Evolutionary conservation across 2,113 vertebrate genomes (phyloP).

Genomic region (Rhineura floridana): DNA sequence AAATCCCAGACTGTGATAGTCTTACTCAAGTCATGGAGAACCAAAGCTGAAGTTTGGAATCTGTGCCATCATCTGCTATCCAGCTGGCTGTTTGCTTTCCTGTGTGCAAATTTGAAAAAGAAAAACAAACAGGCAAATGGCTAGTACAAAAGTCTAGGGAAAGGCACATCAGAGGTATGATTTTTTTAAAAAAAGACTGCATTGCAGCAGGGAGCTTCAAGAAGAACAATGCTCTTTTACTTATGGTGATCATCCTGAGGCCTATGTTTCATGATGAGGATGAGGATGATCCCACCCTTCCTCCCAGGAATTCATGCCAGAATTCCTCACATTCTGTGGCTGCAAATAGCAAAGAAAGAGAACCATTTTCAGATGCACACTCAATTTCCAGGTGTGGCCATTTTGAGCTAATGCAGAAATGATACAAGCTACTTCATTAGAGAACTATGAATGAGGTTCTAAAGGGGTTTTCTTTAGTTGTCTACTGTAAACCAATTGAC

Average conservation of each 20-base stretch:
- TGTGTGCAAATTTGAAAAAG: conserved; percentile 14
- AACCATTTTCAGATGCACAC: neutral
- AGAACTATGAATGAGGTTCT: too few species aligned
- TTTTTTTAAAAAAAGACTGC: neutral
- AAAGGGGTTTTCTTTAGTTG: too few species aligned
- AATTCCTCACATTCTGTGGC: neutral
- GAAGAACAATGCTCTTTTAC: neutral
- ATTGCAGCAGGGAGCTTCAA: neutral
- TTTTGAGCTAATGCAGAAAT: too few species aligned
- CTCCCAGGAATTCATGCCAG: neutral
- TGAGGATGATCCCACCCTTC: too few species aligned
- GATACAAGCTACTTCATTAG: too few species aligned
- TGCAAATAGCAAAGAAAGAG: neutral
- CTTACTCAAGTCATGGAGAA: conserved; percentile 9
- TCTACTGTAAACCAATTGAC: too few species aligned
- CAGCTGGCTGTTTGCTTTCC: conserved; percentile 19
- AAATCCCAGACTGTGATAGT: neutral
- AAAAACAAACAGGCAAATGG: conserved; percentile 1
- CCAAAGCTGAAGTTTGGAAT: neutral
- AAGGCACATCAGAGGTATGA: neutral
- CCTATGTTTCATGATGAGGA: neutral
- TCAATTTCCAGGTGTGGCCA: neutral
- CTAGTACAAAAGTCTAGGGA: neutral
- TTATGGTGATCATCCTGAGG: neutral
- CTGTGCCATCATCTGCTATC: conserved; percentile 21